Conservation (phyloP, 2,888 invertebrate genomes). For the Amphimallon solstitiale region DNA sequence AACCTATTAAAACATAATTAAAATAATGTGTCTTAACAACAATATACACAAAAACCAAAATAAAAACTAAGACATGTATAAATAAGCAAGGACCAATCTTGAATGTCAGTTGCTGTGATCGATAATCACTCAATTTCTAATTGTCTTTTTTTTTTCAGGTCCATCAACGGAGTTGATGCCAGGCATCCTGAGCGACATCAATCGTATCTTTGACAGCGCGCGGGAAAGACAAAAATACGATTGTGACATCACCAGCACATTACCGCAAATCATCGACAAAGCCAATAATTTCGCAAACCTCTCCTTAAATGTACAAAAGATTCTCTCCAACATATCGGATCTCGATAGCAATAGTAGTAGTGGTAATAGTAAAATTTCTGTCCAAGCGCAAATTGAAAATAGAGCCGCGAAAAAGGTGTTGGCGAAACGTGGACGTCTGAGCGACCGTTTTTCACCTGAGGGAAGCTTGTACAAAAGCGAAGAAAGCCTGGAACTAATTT, state of each 20-base stretch:
- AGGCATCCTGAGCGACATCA: constrained; percentile 86
- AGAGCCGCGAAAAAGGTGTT: constrained; percentile 45
- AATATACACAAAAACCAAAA: no score
- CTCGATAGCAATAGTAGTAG: constrained; percentile 56
- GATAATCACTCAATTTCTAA: neutral
- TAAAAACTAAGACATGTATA: no score
- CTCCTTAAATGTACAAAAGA: constrained; percentile 71
- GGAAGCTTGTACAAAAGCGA: constrained; percentile 51
- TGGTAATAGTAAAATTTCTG: constrained; percentile 42
- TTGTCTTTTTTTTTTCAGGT: constrained; percentile 70
- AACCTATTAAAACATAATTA: no score
- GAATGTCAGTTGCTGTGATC: neutral
- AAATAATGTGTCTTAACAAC: no score
- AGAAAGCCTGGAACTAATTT: constrained; percentile 60
- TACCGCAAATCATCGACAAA: constrained; percentile 64
- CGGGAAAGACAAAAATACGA: constrained; percentile 41
- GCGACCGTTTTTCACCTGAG: constrained; percentile 29
- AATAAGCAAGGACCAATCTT: no score
- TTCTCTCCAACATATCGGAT: constrained; percentile 68
- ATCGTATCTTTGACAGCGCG: constrained; percentile 73
- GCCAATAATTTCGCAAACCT: constrained; percentile 66
- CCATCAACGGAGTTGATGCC: constrained; percentile 88
- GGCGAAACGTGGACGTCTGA: constrained; percentile 16
- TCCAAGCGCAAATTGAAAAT: constrained; percentile 58
- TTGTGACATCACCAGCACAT: constrained; percentile 70